Evolutionary conservation across 1,140 invertebrate species (phyloP).

Genomic region (Zaprionus vittiger): DNA sequence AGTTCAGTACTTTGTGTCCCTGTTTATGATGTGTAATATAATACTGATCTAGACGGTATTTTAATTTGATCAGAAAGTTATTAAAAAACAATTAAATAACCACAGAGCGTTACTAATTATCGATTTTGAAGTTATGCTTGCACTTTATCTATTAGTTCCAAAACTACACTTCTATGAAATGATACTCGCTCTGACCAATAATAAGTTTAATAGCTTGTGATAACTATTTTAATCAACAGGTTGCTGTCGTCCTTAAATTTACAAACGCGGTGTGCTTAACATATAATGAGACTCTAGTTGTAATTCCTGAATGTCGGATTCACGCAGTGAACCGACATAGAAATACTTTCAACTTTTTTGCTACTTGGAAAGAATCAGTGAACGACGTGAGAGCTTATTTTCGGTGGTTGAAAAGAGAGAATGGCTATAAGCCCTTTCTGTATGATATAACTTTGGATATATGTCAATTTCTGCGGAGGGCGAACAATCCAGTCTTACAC

Average conservation of each 20-base stretch:
- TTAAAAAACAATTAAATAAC: too few relatives aligned
- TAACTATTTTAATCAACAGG: neutral
- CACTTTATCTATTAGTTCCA: too few relatives aligned
- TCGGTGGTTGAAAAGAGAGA: neutral
- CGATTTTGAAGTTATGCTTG: too few relatives aligned
- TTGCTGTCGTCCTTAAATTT: neutral
- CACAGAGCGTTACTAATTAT: too few relatives aligned
- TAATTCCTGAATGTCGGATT: neutral
- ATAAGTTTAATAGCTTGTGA: too few relatives aligned
- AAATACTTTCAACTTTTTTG: neutral
- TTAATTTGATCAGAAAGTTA: too few relatives aligned
- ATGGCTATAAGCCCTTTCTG: slow-evolving; percentile 11
- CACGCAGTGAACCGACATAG: neutral
- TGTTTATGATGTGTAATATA: too few relatives aligned
- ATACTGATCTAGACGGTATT: too few relatives aligned
- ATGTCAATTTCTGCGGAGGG: neutral
- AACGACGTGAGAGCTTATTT: neutral
- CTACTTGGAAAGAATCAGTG: neutral
- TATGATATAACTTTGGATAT: neutral
- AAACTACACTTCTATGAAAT: too few relatives aligned
- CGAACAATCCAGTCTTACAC: neutral
- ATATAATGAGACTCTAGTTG: neutral
- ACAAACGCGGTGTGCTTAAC: neutral
- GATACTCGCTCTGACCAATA: too few relatives aligned
- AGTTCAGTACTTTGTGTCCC: neutral